These are phyloP conservation scores for Oscheius sp. DNA, from an alignment of 2,888 invertebrate genomes.

Conservation along the genomic window DNA sequence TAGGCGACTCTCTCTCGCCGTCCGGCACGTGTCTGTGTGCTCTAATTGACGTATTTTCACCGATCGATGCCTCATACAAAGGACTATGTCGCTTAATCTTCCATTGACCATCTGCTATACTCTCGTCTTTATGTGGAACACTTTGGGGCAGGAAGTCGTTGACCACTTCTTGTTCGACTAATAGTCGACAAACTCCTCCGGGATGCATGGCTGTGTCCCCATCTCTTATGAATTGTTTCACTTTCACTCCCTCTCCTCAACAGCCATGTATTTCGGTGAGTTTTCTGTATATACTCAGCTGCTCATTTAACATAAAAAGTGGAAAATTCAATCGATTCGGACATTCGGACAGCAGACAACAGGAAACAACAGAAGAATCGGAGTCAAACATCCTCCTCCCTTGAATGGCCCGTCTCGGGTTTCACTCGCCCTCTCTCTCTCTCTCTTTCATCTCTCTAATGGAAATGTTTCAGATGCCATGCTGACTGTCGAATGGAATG, in stretches of 20 bases:
- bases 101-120: slow-evolving; percentile 12
- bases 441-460: not conserved
- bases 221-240: slow-evolving; percentile 1
- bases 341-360: not conserved
- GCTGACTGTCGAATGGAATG: slow-evolving; percentile 32
- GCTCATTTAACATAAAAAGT: too few species aligned
- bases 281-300: not conserved
- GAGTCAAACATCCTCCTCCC: slow-evolving; percentile 4
- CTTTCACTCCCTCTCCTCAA: too few species aligned
- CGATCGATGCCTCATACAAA: not conserved
- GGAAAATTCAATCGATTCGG: not conserved
- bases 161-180: not conserved
- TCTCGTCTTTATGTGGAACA: too few species aligned
- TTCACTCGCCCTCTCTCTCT: slow-evolving; percentile 7
- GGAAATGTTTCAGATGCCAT: slow-evolving; percentile 34
- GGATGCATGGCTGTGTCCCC: slow-evolving; percentile 16
- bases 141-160: not conserved
- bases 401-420: not conserved
- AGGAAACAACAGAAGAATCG: slow-evolving; percentile 3
- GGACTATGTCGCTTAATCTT: not conserved
- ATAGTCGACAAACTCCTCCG: not conserved
- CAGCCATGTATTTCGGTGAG: slow-evolving; percentile 18
- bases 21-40: slow-evolving; percentile 17
- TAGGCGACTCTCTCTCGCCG: not conserved
- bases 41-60: slow-evolving; percentile 19